phyloP scores from a whole-genome alignment of 2,113 vertebrate genomes.

The Centropus bengalensis region DNA sequence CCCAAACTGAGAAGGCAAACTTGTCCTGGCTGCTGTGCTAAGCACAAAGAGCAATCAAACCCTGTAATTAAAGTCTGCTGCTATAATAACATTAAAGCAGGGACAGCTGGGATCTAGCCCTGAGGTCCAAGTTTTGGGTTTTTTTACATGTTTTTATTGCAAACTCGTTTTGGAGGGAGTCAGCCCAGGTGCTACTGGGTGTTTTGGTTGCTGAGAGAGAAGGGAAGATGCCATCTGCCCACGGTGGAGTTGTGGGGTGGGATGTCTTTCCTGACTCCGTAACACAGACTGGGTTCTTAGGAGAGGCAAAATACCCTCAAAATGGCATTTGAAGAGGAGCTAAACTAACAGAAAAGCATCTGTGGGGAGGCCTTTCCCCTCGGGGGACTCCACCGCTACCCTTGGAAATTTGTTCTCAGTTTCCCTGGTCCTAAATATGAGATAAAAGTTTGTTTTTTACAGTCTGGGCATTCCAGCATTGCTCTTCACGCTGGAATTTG shows the following conservation, averaged over 20 bases:
- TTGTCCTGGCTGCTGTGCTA: neutral
- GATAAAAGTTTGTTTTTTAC: neutral
- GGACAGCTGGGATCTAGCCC: neutral
- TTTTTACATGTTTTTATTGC: neutral
- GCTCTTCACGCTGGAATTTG: neutral
- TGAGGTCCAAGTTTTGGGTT: neutral
- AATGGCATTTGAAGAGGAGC: neutral
- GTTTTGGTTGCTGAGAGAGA: neutral
- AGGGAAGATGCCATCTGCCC: neutral
- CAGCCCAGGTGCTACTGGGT: neutral
- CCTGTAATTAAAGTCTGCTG: slow-evolving; percentile 28
- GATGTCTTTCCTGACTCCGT: neutral
- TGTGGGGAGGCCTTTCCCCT: neutral
- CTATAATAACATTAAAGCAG: neutral
- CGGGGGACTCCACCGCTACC: neutral
- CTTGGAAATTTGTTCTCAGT: neutral
- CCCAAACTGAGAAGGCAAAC: neutral
- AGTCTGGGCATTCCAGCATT: neutral
- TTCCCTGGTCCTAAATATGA: neutral
- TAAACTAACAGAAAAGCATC: neutral
- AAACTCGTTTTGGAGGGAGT: neutral
- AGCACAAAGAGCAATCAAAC: slow-evolving; percentile 21
- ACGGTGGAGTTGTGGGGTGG: neutral
- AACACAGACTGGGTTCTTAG: neutral
- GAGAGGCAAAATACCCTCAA: neutral